Evolutionary conservation across 2,113 vertebrate genomes (phyloP).

Genomic region (Columbina picui): DNA sequence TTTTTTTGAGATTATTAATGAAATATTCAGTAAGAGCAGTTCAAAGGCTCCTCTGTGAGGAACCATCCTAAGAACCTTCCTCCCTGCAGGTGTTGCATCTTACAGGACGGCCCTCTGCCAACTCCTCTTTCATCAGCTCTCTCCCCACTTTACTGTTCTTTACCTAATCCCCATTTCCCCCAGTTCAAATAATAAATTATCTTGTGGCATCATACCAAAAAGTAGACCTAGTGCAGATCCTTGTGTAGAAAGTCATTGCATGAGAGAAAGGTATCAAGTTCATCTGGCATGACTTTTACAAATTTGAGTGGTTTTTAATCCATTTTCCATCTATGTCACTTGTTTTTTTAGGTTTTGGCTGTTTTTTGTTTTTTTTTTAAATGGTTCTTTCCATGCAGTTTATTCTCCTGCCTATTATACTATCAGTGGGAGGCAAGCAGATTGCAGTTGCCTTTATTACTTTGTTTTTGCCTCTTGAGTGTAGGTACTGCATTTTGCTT

Average conservation of each 20-base stretch:
- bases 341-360: too few species aligned
- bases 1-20: background rate
- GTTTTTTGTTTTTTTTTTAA: background rate
- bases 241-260: background rate
- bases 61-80: background rate
- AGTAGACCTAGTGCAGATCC: background rate
- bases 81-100: background rate
- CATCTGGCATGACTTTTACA: background rate
- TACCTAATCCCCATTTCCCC: background rate
- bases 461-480: background rate
- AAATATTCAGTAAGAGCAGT: background rate
- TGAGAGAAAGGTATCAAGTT: background rate
- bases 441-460: background rate
- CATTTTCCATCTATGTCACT: background rate
- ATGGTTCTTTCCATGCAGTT: background rate
- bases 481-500: background rate
- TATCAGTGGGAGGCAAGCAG: background rate
- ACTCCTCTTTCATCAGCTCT: background rate
- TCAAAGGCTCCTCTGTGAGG: background rate
- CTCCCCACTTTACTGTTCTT: background rate
- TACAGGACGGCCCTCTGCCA: background rate
- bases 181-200: background rate
- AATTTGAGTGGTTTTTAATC: background rate
- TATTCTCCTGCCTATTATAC: background rate
- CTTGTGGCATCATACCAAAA: background rate